Evolutionary conservation across 1,140 invertebrate species (phyloP).

Genomic region (Nasonia giraulti): DNA sequence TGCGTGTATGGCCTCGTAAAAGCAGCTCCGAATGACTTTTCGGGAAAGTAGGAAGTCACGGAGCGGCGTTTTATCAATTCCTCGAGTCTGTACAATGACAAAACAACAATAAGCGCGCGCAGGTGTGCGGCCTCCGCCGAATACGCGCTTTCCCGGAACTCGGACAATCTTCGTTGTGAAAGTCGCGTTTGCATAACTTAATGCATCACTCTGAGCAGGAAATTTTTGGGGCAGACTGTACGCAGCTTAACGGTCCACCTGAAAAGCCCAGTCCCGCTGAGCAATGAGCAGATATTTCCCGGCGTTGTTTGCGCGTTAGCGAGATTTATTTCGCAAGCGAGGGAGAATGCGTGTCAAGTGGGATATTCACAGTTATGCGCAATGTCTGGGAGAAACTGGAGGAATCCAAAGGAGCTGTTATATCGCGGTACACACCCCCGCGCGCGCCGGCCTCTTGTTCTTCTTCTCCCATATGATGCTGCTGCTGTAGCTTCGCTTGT

Average conservation of each 20-base stretch:
- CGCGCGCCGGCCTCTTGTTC: not conserved
- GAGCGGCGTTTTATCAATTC: not conserved
- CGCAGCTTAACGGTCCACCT: not conserved
- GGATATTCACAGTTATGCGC: conserved; percentile 23
- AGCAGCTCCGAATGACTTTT: not conserved
- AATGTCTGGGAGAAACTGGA: conserved; percentile 23
- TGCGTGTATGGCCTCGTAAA: not conserved
- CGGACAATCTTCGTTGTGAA: too few species aligned
- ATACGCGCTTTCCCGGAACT: too few species aligned
- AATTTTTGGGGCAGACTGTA: not conserved
- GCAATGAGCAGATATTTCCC: not conserved
- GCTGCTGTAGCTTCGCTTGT: not conserved
- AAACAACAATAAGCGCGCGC: not conserved
- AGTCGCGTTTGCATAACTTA: too few species aligned
- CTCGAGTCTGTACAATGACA: not conserved
- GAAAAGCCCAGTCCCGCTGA: not conserved
- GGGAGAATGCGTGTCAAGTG: conserved; percentile 33
- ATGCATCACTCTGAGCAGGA: too few species aligned
- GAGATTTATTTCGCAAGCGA: conserved; percentile 19
- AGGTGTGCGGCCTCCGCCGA: not conserved
- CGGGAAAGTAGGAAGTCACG: not conserved
- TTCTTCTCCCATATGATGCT: not conserved
- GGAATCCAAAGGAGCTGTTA: not conserved
- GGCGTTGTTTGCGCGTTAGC: conserved; percentile 13
- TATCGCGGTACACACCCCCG: not conserved